phyloP scores from a whole-genome alignment of 2,888 invertebrate genomes.

The Myopa testacea region DNA sequence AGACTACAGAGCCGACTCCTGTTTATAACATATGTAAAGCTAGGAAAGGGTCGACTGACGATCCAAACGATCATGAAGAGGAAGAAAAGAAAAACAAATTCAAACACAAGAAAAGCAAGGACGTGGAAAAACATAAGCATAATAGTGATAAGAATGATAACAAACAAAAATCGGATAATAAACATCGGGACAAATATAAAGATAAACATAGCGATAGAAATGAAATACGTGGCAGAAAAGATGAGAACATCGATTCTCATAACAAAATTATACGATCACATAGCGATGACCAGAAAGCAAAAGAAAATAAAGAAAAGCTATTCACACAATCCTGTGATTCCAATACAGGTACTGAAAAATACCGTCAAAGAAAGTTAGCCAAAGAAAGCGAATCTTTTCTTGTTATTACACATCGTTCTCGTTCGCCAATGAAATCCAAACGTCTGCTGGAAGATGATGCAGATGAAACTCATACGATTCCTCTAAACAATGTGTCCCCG shows the following conservation, averaged over 20 bases:
- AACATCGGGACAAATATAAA: background rate
- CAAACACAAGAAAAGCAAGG: background rate
- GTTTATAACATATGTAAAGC: background rate
- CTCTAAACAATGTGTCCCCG: background rate
- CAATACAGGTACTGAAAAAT: background rate
- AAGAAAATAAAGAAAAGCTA: background rate
- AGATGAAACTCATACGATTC: background rate
- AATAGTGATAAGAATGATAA: background rate
- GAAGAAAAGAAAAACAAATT: background rate
- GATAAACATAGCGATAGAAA: background rate
- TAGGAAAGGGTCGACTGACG: background rate
- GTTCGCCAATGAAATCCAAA: slow-evolving; percentile 44
- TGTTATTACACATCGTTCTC: slow-evolving; percentile 36
- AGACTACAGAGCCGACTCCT: background rate
- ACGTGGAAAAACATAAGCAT: background rate
- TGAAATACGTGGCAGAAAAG: background rate
- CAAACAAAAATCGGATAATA: background rate
- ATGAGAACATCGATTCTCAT: background rate
- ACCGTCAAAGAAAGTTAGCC: slow-evolving; percentile 9
- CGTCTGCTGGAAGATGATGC: slow-evolving; percentile 32
- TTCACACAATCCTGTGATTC: background rate
- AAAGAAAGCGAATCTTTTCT: background rate
- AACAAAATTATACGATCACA: slow-evolving; percentile 2
- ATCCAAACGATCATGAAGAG: background rate
- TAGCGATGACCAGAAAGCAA: slow-evolving; percentile 11